A percentile compares a stretch with the other conserved stretches of the same genome.
Evolutionary conservation across 2,797 vertebrate genomes (phyloP).

Genomic region (Alouatta caraya): DNA sequence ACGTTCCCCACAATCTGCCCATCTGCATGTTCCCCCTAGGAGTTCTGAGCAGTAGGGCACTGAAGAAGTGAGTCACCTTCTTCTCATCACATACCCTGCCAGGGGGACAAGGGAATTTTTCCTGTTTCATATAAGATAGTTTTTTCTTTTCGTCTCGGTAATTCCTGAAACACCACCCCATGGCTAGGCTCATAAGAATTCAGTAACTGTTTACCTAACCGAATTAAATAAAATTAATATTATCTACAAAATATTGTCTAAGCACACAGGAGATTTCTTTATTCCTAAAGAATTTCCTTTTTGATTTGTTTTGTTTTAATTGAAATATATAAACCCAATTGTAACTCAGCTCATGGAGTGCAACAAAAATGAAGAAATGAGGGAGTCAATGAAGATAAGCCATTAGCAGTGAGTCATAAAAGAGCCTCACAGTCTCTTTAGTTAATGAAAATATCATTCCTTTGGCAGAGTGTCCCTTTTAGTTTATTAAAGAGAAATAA

Average conservation of each 20-base stretch:
- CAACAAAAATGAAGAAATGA: neutral
- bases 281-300: neutral
- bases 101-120: neutral
- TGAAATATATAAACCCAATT: neutral
- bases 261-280: neutral
- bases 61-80: neutral
- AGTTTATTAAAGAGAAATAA: neutral
- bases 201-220: neutral
- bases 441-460: neutral
- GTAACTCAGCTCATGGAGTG: neutral
- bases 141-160: neutral
- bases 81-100: neutral
- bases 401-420: neutral
- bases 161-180: neutral
- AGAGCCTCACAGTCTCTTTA: neutral
- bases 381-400: neutral
- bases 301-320: neutral
- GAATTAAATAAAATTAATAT: slow-evolving; percentile 28
- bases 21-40: neutral
- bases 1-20: neutral
- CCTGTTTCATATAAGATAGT: neutral
- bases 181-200: neutral
- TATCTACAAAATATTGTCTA: slow-evolving; percentile 7
- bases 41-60: neutral
- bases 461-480: neutral